Conservation (phyloP, 1,140 invertebrate species). For the Pseudoatta argentina region DNA sequence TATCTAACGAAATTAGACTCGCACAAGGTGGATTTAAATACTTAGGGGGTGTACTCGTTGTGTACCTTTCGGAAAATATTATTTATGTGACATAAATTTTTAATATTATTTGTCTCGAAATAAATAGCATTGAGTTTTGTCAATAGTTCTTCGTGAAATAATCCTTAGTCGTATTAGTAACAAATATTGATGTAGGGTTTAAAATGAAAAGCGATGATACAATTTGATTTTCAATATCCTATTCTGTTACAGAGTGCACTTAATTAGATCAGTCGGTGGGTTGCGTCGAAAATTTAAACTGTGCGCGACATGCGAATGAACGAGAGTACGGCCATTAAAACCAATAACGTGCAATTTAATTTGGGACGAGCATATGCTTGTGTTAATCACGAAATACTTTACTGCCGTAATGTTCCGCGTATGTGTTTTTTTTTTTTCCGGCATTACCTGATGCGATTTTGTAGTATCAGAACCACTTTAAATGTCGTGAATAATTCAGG, state of each 20-base stretch:
- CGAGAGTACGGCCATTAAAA: slow-evolving; percentile 43
- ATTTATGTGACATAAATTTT: slow-evolving; percentile 13
- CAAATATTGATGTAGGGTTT: slow-evolving; percentile 8
- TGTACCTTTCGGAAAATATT: slow-evolving; percentile 1
- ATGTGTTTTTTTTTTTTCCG: not conserved
- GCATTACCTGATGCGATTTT: slow-evolving; percentile 3
- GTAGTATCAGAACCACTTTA: not conserved
- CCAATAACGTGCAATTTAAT: slow-evolving; percentile 51
- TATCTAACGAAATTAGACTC: slow-evolving; percentile 51
- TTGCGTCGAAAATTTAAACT: slow-evolving; percentile 43
- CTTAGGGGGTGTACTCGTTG: not conserved
- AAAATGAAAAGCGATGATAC: not conserved
- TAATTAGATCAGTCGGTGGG: slow-evolving; percentile 19
- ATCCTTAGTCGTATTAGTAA: not conserved
- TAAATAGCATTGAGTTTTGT: not conserved
- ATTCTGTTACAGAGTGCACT: slow-evolving; percentile 3
- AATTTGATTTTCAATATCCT: slow-evolving; percentile 46
- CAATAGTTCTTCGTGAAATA: not conserved
- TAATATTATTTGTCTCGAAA: not conserved
- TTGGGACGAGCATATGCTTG: slow-evolving; percentile 23
- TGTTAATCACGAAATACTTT: slow-evolving; percentile 55
- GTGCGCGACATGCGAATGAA: slow-evolving; percentile 21
- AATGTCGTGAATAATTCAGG: slow-evolving; percentile 8
- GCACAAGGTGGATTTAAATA: slow-evolving; percentile 15
- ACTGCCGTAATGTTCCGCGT: slow-evolving; percentile 4